Evolutionary conservation across 2,797 vertebrate species (phyloP), one percentile per base, ranked within the genome.

Genomic region (Onychomys torridus): DNA sequence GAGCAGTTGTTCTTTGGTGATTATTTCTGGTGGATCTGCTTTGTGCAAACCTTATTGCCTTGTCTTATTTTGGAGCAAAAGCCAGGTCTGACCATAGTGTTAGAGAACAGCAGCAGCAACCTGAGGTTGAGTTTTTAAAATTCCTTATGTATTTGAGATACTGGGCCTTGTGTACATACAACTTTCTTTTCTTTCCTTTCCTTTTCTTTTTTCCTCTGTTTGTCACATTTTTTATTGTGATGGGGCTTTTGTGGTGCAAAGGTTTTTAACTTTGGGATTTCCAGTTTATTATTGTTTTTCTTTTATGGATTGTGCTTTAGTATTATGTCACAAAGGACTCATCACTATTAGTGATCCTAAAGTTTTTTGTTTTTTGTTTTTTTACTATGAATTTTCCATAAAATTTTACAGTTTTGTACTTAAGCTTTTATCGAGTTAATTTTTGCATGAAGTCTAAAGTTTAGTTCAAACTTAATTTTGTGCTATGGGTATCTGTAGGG

Each of bases 381-480:
- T 4, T 89, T 25, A 46, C 32, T 83, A 4, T 65, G 21, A 57
- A 19, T 93, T 94, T 90, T 49, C 23, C 49, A 61, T 87, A 40
- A 83, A 93, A 46, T 82, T 87, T 73, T 83, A 57, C 37, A 75
- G 21, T 77, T 69, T 93, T 93, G 81, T 8, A 13, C 79, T 40
- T 78, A 86, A 94, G 46, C 92, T 21, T 78, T 57, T 34, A 49
- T 69, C 0, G 27, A 85, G n/a, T 95, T 94, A 71, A 49, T 81
- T 92, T 92, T 94, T 71, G 52, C 89, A 57, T 88, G 76, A 65
- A 0, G 8, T 76, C 5, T 89, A 43, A 75, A 32, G 9, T 71
- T 77, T 76, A 82, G 52, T 23, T 55, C 92, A 29, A 93, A 83
- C 57, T 83, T 73, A 49, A 32, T 90, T 94, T 93, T 83, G 32